A percentile compares a stretch with the other conserved stretches of the same genome.
phyloP scores from a whole-genome alignment of 2,888 invertebrate genomes.

The Helicoverpa assulta region DNA sequence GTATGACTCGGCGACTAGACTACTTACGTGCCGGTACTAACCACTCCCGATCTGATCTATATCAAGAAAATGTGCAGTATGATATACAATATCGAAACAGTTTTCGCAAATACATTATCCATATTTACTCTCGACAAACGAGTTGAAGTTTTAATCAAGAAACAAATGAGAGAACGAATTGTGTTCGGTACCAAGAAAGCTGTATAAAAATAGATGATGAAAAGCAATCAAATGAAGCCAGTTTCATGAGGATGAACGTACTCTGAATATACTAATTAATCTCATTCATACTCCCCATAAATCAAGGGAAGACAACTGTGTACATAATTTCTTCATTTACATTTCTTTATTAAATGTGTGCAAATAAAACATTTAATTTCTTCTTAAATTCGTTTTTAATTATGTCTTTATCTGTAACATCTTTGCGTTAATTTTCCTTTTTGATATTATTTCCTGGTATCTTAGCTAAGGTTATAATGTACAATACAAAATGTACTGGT shows the following conservation, averaged over 20 bases:
- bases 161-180: neutral
- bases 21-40: no score
- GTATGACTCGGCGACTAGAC: no score
- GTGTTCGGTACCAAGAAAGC: neutral
- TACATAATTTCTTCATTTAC: conserved; percentile 36
- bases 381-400: conserved; percentile 54
- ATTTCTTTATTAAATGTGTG: conserved; percentile 31
- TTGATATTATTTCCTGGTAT: conserved; percentile 27
- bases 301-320: conserved; percentile 28
- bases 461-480: neutral
- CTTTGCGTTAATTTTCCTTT: conserved; percentile 37
- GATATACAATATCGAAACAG: no score
- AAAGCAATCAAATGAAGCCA: neutral
- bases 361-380: conserved; percentile 41
- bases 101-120: no score
- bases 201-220: neutral
- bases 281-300: conserved; percentile 40
- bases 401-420: conserved; percentile 49
- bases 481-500: conserved; percentile 2
- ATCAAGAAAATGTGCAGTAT: no score
- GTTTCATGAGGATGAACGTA: conserved; percentile 10
- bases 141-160: neutral
- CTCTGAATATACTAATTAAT: conserved; percentile 42
- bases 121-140: neutral
- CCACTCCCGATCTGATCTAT: no score